Base-by-base conservation (phyloP, 2,797 vertebrate genomes). In the Chromobotia macracanthus region DNA sequence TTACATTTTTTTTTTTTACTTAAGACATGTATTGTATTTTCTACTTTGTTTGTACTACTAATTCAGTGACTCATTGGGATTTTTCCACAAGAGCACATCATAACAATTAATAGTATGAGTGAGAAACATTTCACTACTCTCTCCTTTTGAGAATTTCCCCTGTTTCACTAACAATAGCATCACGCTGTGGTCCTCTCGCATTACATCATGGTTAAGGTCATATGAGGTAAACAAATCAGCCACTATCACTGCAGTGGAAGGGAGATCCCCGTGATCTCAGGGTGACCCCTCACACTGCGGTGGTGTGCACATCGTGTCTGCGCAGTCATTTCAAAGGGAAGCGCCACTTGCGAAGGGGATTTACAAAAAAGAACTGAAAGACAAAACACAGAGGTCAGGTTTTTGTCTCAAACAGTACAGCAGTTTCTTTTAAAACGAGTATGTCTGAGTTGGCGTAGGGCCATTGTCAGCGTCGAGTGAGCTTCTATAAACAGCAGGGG, bases 291-390 rank as follows among this genome's bases (percentile, higher is more conserved):
- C 75, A 60, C 53, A 15, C 53, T 23, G 65, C 12, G 0, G 61
- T 10, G n/a, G 13, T 50, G 18, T 23, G 48, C 41, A 7, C 38
- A 3, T 60, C 2, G 46, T n/a, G 21, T 46, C 19, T 75, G 19
- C 19, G 15, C 23, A 46, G 60, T 16, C 1, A 10, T 41, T 41
- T 41, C 38, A 41, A 41, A 8, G 38, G 38, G 38, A 41, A 41
- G 38, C 38, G 38, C 7, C 38, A 41, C 41, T 64, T 35, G 35
- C 58, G 38, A 67, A 60, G 46, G 85, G 71, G 60, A 66, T 82
- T 86, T 77, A 86, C 71, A 65, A 83, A 82, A 67, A 35, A 69
- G 80, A 80, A 84, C 68, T 64, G 70, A 84, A 76, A 77, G 35
- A 13, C 16, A 76, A 50, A 76, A 60, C 56, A 9, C 21, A 16